phyloP scores from a whole-genome alignment of 92 coral and sea anemone genomes.

The Siderastrea siderea region DNA sequence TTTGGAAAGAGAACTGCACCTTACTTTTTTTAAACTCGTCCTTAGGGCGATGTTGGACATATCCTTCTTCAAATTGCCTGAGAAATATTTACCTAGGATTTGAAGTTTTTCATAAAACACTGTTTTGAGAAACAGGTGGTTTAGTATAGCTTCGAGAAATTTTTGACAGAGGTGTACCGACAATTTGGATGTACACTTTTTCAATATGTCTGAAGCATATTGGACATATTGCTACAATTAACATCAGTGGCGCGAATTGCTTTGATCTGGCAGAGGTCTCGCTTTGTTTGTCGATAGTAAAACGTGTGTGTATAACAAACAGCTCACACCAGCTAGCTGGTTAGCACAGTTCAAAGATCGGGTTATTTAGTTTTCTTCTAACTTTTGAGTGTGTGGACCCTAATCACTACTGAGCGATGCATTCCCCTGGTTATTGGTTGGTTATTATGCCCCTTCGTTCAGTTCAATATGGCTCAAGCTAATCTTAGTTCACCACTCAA shows the following conservation, averaged over 20 bases:
- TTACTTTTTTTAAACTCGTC: not conserved
- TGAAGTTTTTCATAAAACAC: not conserved
- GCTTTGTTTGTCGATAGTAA: not conserved
- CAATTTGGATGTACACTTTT: not conserved
- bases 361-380: too few relatives aligned
- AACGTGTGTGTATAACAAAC: too few relatives aligned
- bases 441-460: too few relatives aligned
- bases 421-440: too few relatives aligned
- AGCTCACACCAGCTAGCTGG: too few relatives aligned
- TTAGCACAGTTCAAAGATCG: too few relatives aligned
- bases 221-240: constrained; percentile 17
- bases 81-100: not conserved
- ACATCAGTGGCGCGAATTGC: constrained; percentile 3
- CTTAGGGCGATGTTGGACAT: not conserved
- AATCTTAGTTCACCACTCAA: too few relatives aligned
- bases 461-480: too few relatives aligned
- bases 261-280: constrained; percentile 4
- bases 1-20: not conserved
- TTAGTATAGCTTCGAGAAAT: not conserved
- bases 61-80: not conserved
- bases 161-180: not conserved
- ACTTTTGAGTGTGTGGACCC: too few relatives aligned
- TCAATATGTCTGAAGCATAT: too few relatives aligned
- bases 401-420: too few relatives aligned
- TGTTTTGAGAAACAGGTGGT: not conserved